These are phyloP conservation scores for Corythornis cristatus DNA, from an alignment of 2,113 vertebrate genomes.

Conservation along the genomic window DNA sequence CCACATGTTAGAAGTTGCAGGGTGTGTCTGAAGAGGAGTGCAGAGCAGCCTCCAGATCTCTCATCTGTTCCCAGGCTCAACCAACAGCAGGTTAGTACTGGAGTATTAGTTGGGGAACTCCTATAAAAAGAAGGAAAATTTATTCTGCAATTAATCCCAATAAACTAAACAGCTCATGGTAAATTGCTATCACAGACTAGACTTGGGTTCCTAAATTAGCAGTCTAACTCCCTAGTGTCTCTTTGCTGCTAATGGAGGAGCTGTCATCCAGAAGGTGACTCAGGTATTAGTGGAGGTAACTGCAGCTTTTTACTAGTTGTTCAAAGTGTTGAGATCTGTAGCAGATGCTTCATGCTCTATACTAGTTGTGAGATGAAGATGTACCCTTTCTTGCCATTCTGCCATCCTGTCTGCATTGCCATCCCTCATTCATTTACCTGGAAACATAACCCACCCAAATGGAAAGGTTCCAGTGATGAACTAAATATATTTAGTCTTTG, in stretches of 20 bases:
- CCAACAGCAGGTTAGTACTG: background rate
- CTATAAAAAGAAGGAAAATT: background rate
- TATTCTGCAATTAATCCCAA: background rate
- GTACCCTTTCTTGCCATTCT: background rate
- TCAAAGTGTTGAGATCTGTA: background rate
- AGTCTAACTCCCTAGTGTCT: background rate
- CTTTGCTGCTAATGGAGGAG: background rate
- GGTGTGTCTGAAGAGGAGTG: background rate
- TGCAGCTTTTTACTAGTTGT: background rate
- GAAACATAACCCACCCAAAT: too few species aligned
- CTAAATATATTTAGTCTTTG: background rate
- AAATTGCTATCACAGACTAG: background rate
- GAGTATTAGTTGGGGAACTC: background rate
- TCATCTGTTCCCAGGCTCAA: background rate
- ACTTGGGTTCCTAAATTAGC: background rate
- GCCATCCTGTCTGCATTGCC: too few species aligned
- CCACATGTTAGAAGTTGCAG: background rate
- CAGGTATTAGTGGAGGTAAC: background rate
- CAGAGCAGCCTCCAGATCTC: background rate
- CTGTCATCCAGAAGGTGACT: background rate
- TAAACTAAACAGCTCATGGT: background rate
- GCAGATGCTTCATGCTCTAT: background rate
- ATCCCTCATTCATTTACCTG: too few species aligned
- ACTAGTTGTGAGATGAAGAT: background rate
- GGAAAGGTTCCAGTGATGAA: background rate